Evolutionary conservation across 2,113 vertebrate genomes (phyloP).

Genomic region (Cheilinus undulatus): DNA sequence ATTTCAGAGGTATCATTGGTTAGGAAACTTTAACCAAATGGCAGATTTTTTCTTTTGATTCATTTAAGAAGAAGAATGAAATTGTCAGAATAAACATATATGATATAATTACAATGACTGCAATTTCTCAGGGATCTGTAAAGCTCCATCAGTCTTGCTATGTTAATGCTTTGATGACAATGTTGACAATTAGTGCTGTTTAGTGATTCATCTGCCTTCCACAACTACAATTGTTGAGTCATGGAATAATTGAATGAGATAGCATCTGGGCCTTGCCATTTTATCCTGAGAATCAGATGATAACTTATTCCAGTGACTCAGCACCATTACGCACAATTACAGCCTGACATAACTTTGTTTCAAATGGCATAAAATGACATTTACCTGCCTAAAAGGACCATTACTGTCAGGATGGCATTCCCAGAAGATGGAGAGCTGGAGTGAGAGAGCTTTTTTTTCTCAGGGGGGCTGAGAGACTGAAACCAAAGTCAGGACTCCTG

Average conservation of each 20-base stretch:
- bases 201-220: conserved; percentile 5
- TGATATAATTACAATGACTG: not conserved
- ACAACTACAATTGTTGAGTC: conserved; percentile 21
- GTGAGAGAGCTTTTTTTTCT: conserved; percentile 29
- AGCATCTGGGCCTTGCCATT: conserved; percentile 14
- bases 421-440: conserved; percentile 40
- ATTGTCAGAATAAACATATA: too few relatives aligned
- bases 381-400: conserved; percentile 61
- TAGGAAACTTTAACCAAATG: too few relatives aligned
- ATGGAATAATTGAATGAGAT: conserved; percentile 27
- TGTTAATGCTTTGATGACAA: not conserved
- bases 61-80: too few relatives aligned
- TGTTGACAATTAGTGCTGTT: conserved; percentile 2
- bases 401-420: conserved; percentile 60
- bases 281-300: conserved; percentile 37
- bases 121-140: not conserved
- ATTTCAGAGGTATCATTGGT: too few relatives aligned
- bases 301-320: conserved; percentile 61
- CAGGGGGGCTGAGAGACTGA: conserved; percentile 1
- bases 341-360: conserved; percentile 67
- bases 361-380: conserved; percentile 61
- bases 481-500: conserved; percentile 7
- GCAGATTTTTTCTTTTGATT: too few relatives aligned
- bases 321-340: conserved; percentile 64
- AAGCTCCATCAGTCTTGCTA: not conserved